Percentiles rank a stretch among this genome's conserved stretches.
Conservation (phyloP, 2,888 invertebrate species). For the Dichetophora obliterata region DNA sequence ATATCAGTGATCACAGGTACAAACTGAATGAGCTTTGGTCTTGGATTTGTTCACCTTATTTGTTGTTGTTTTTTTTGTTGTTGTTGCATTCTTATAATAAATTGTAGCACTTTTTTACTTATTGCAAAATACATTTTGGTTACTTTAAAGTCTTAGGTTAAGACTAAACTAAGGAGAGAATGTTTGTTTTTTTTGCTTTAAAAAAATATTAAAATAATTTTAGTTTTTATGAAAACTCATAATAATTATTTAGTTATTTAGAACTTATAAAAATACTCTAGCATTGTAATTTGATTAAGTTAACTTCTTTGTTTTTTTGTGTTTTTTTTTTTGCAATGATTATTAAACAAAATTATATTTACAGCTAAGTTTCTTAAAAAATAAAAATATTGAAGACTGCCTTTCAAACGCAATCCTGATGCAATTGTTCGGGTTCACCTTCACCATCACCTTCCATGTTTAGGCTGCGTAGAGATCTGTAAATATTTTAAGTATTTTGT, state of each 20-base stretch:
- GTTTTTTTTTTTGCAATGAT: neutral
- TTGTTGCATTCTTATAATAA: neutral
- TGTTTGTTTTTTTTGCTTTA: neutral
- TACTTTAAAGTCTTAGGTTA: neutral
- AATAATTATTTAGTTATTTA: neutral
- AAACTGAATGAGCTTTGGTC: conserved; percentile 56
- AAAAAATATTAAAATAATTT: neutral
- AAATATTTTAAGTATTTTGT: conserved; percentile 22
- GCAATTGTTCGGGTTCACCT: conserved; percentile 56
- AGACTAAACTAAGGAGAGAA: conserved; percentile 18
- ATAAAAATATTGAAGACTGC: neutral
- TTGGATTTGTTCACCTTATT: neutral
- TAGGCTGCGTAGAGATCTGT: conserved; percentile 68
- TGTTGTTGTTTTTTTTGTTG: neutral
- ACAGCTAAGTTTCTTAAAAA: conserved; percentile 12
- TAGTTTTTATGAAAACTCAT: neutral
- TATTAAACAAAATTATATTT: conserved; percentile 1
- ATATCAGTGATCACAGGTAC: conserved; percentile 55
- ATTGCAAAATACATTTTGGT: conserved; percentile 4
- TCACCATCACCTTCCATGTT: conserved; percentile 62
- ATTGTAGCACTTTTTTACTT: no score
- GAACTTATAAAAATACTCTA: neutral
- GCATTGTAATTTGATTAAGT: neutral
- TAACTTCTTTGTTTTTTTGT: neutral
- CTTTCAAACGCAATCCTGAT: conserved; percentile 51